A percentile compares a stretch with the other conserved stretches of the same genome.
These are phyloP conservation scores for Camelus bactrianus DNA, from an alignment of 2,113 vertebrate species.

Conservation along the genomic window DNA sequence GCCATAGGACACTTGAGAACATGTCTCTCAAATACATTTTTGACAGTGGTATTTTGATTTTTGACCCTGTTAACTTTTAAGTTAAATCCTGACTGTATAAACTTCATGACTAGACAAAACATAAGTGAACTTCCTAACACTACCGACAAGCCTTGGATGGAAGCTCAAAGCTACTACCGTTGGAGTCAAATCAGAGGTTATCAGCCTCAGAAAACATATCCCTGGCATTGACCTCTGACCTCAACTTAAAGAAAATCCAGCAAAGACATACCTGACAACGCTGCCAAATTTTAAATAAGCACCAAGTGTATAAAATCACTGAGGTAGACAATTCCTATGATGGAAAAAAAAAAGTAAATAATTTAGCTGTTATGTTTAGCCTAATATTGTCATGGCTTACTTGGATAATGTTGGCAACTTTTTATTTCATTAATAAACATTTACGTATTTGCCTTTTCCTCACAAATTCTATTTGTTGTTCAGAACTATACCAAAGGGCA, in stretches of 20 bases:
- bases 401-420: not conserved
- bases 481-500: not conserved
- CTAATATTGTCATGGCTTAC: not conserved
- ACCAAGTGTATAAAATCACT: not conserved
- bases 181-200: not conserved
- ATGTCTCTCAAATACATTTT: not conserved
- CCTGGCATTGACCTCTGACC: not conserved
- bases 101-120: not conserved
- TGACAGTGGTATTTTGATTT: not conserved
- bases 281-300: not conserved
- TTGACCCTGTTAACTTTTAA: not conserved
- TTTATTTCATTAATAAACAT: not conserved
- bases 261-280: not conserved
- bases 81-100: slow-evolving; percentile 29
- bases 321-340: not conserved
- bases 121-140: not conserved
- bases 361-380: not conserved
- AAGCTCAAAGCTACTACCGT: not conserved
- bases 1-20: not conserved
- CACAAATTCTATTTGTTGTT: not conserved
- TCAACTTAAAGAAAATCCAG: slow-evolving; percentile 14
- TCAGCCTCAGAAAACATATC: not conserved
- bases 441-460: not conserved
- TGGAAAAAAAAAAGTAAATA: not conserved
- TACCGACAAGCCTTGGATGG: not conserved